These are phyloP conservation scores for Hippopotamyrus pictus DNA, from an alignment of 2,797 vertebrate species.

Conservation along the genomic window DNA sequence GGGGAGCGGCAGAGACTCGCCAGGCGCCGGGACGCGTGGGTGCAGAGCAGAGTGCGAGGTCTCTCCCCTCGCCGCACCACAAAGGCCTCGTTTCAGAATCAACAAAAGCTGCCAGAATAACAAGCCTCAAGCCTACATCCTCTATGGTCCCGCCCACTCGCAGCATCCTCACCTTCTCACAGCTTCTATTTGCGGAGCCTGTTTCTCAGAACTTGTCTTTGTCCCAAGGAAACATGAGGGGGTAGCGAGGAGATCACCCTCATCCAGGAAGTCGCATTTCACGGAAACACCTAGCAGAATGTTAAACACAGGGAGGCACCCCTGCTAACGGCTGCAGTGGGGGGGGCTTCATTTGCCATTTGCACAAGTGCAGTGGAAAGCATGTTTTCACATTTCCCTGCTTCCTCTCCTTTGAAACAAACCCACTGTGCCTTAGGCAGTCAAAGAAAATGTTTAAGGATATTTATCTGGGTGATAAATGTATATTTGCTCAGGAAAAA, in stretches of 20 bases:
- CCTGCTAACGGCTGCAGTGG: not conserved
- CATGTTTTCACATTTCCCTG: not conserved
- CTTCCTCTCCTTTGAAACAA: not conserved
- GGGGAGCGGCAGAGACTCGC: slow-evolving; percentile 23
- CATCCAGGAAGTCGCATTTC: not conserved
- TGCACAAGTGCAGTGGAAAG: not conserved
- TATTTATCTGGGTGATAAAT: not conserved
- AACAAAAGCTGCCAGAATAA: slow-evolving; percentile 11
- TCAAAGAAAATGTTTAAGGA: not conserved
- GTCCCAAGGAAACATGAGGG: slow-evolving; percentile 6
- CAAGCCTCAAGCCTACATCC: not conserved
- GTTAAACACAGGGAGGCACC: not conserved
- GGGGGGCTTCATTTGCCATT: not conserved
- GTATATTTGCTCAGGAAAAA: not conserved
- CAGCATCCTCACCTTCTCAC: slow-evolving; percentile 7
- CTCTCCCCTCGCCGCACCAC: slow-evolving; percentile 14
- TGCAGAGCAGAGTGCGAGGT: slow-evolving; percentile 22
- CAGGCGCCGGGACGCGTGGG: slow-evolving; percentile 28
- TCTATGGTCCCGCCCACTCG: not conserved
- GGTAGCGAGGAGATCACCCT: not conserved
- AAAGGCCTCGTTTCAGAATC: slow-evolving; percentile 7
- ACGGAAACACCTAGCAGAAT: not conserved
- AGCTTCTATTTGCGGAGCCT: not conserved
- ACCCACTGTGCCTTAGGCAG: not conserved
- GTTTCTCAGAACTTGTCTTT: slow-evolving; percentile 15